These are phyloP conservation scores for Triplophysa yarkandensis DNA, from an alignment of 2,797 vertebrate species.

Conservation along the genomic window DNA sequence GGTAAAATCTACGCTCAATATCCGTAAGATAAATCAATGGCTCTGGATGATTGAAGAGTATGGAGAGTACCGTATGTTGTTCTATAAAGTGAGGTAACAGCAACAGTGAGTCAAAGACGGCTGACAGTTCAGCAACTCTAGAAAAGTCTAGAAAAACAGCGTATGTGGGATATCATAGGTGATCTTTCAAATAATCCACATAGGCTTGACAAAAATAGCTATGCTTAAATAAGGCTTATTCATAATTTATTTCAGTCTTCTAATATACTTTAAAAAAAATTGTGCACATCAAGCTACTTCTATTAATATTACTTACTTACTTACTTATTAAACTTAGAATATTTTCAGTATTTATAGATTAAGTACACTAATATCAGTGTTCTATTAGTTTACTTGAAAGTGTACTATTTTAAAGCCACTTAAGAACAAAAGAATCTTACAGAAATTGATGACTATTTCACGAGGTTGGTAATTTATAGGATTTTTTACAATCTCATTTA, in stretches of 20 bases:
- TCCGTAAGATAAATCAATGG: constrained; percentile 1
- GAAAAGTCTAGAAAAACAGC: background rate
- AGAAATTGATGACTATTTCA: no score
- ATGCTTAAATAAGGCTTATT: background rate
- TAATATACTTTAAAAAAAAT: background rate
- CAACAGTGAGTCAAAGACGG: background rate
- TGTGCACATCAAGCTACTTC: background rate
- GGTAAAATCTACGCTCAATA: constrained; percentile 23
- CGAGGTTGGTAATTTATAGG: no score
- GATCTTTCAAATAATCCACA: background rate
- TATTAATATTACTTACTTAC: no score
- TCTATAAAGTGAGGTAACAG: background rate
- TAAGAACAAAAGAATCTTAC: no score
- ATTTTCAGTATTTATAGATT: no score
- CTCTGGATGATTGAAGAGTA: background rate
- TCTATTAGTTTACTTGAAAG: no score
- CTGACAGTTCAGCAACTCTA: background rate
- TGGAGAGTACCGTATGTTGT: background rate
- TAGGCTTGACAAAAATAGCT: background rate
- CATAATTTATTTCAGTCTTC: background rate
- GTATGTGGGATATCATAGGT: background rate
- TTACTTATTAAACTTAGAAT: no score
- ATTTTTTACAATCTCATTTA: no score
- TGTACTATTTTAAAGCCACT: no score
- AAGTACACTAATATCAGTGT: no score